Evolutionary conservation across 2,113 vertebrate species (phyloP).

Genomic region (Centrocercus urophasianus): DNA sequence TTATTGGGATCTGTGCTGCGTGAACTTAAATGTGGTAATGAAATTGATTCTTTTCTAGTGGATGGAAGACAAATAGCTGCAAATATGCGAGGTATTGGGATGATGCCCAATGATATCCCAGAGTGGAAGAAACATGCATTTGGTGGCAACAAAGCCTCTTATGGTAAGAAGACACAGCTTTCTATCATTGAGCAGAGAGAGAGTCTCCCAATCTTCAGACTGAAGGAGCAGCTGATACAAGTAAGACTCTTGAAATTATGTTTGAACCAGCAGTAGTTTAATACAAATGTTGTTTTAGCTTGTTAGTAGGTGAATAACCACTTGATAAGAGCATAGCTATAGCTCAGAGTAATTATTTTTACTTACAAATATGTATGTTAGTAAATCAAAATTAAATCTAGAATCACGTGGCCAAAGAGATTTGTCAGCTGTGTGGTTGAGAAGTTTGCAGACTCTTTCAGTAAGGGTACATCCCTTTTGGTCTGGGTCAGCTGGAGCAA

Average conservation of each 20-base stretch:
- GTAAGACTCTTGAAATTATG: constrained; percentile 68
- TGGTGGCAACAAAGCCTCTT: constrained; percentile 97
- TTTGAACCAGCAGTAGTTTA: not conserved
- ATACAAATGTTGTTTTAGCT: not conserved
- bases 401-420: not conserved
- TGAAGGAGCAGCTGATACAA: constrained; percentile 97
- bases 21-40: not conserved
- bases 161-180: constrained; percentile 95
- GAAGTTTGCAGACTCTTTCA: not conserved
- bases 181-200: constrained; percentile 98
- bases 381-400: not conserved
- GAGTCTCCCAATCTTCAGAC: constrained; percentile 96
- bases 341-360: not conserved
- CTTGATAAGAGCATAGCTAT: not conserved
- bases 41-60: constrained; percentile 41
- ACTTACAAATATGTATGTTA: not conserved
- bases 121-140: constrained; percentile 99
- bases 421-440: not conserved
- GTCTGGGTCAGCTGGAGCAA: not conserved
- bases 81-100: constrained; percentile 98
- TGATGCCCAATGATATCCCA: constrained; percentile 98
- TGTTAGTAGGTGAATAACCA: not conserved
- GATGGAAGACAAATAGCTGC: constrained; percentile 98
- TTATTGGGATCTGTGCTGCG: not conserved
- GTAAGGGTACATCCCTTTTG: not conserved